Evolutionary conservation across 2,888 invertebrate species (phyloP), one percentile per base, ranked within the genome.

Genomic region (Agrenia bidenticulata): DNA sequence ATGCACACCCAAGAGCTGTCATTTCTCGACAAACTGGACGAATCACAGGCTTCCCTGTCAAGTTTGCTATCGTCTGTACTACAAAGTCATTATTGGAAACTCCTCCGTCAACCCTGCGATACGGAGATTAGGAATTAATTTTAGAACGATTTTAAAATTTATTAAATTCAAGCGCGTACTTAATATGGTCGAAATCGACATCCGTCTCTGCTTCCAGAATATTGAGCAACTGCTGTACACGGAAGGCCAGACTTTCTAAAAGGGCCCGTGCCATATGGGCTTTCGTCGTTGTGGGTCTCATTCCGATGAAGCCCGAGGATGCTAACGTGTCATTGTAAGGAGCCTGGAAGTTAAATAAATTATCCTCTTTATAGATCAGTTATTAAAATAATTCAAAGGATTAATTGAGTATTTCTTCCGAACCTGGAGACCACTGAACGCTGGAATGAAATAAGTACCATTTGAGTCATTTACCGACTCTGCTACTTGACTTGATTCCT

Each of bases 51-150:
- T 90, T 80, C 0, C 86, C 87, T 0, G 89, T 89, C 61, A 94
- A 82, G 79, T 96, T 92, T 0, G 95, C 87, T 73, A 97, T 84
- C 64, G 92, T 81, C 80, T 96, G 95, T 76, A 92, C 88, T 50
- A 97, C 83, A 78, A 97, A 97, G 80, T 94, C 88, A 80, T 95
- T 97, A 70, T 87, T 87, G 0, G 94, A 89, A n/a, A 97, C 94
- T n/a, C 97, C 97, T 1, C 97, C 97, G 80, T 96, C 94, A 67
- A 94, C 85, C 77, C 96, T 95, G 80, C 7, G 82, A 82, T 11
- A 32, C 11, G 32, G 11, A 32, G 4, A n/a, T n/a, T n/a, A n/a
- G n/a, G n/a, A n/a, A n/a, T n/a, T n/a, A n/a, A n/a, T n/a, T n/a
- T n/a, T n/a, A 50, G 23, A 41, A 19, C 21, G 54, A 53, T 26